These are phyloP conservation scores for Leptocoma aspasia DNA, from an alignment of 2,113 vertebrate genomes.

Conservation along the genomic window DNA sequence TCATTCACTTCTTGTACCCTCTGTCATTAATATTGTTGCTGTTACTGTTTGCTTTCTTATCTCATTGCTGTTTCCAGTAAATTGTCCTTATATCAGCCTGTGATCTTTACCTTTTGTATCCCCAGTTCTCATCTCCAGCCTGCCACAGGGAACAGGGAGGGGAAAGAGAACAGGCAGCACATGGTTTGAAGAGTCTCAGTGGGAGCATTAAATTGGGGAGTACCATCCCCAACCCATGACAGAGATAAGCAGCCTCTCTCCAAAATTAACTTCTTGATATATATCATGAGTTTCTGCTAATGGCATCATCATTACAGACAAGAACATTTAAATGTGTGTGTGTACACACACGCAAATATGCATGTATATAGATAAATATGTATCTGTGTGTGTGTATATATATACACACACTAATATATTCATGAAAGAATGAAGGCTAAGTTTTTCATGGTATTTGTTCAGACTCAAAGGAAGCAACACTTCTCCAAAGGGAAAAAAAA, in stretches of 20 bases:
- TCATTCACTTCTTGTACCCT: neutral
- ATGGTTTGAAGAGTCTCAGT: neutral
- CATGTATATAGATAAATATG: too few relatives aligned
- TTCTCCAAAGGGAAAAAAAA: neutral
- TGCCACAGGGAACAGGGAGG: neutral
- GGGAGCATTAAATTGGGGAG: neutral
- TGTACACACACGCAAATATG: neutral
- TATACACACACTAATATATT: neutral
- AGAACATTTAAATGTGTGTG: neutral
- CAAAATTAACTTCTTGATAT: neutral
- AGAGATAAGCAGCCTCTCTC: neutral
- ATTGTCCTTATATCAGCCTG: neutral
- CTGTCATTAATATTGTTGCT: neutral
- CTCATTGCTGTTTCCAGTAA: neutral
- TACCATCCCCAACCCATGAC: neutral
- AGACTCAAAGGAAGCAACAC: neutral
- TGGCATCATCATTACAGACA: neutral
- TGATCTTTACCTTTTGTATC: neutral
- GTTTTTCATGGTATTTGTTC: neutral
- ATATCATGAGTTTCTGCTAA: neutral
- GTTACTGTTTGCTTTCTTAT: neutral
- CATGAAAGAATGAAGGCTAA: neutral
- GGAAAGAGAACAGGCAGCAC: neutral
- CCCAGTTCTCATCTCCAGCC: neutral
- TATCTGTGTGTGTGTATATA: fast-evolving